Evolutionary conservation across 2,888 invertebrate species (phyloP).

Genomic region (Drosophila rubida): DNA sequence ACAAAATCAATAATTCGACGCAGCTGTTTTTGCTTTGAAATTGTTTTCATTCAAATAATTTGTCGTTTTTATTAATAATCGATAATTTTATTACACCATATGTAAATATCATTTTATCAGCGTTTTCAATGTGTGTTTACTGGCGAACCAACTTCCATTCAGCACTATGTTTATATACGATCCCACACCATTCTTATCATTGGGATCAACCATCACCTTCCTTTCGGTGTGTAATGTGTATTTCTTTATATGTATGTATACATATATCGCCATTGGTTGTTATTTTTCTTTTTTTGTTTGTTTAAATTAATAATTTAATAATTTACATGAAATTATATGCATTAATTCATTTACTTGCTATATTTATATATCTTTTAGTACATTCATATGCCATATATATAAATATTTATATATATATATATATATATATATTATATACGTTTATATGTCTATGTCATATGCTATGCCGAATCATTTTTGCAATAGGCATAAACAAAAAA

Average conservation of each 20-base stretch:
- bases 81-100: conserved; percentile 78
- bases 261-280: conserved; percentile 17
- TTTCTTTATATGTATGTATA: neutral
- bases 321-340: conserved; percentile 68
- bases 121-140: conserved; percentile 41
- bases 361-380: conserved; percentile 61
- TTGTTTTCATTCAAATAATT: conserved; percentile 64
- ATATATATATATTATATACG: conserved; percentile 39
- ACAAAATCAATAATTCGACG: no score
- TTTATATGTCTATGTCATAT: conserved; percentile 29
- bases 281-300: conserved; percentile 24
- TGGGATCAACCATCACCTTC: conserved; percentile 4
- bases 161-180: conserved; percentile 24
- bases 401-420: conserved; percentile 30
- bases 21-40: neutral
- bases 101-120: conserved; percentile 75
- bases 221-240: conserved; percentile 10
- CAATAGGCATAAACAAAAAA: conserved; percentile 42
- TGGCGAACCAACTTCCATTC: conserved; percentile 11
- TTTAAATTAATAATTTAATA: conserved; percentile 49
- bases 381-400: conserved; percentile 39
- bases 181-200: conserved; percentile 51
- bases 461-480: conserved; percentile 30
- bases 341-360: conserved; percentile 56
- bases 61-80: conserved; percentile 66